Evolutionary conservation across 1,140 invertebrate species (phyloP).

Genomic region (Magallana angulata): DNA sequence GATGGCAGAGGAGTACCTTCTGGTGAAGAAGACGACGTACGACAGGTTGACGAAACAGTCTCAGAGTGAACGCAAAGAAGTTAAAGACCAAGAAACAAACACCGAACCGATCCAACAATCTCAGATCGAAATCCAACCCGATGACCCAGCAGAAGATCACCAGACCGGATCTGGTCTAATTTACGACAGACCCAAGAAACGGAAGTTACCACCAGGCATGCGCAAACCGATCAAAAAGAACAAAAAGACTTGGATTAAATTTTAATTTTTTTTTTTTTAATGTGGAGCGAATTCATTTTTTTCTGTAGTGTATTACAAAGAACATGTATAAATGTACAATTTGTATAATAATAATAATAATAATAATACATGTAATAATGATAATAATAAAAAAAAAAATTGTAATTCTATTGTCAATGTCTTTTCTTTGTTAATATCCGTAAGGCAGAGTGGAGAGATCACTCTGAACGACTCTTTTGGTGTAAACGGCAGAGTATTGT

Average conservation of each 20-base stretch:
- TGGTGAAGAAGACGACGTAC: constrained; percentile 27
- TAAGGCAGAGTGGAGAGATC: constrained; percentile 1
- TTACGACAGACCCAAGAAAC: background rate
- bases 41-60: background rate
- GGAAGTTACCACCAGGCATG: background rate
- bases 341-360: too few species aligned
- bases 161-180: constrained; percentile 7
- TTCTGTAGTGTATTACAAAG: background rate
- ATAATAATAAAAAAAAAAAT: background rate
- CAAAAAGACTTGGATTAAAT: background rate
- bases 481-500: background rate
- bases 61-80: background rate
- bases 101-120: background rate
- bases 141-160: background rate
- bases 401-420: background rate
- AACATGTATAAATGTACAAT: background rate
- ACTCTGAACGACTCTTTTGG: background rate
- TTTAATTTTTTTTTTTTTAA: background rate
- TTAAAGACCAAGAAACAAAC: background rate
- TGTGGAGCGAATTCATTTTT: background rate
- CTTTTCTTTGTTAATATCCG: background rate
- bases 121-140: too few species aligned
- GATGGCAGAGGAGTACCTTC: constrained; percentile 41
- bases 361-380: background rate
- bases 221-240: background rate